Evolutionary conservation across 2,888 invertebrate genomes (phyloP).

Genomic region (Conchocele bisecta): DNA sequence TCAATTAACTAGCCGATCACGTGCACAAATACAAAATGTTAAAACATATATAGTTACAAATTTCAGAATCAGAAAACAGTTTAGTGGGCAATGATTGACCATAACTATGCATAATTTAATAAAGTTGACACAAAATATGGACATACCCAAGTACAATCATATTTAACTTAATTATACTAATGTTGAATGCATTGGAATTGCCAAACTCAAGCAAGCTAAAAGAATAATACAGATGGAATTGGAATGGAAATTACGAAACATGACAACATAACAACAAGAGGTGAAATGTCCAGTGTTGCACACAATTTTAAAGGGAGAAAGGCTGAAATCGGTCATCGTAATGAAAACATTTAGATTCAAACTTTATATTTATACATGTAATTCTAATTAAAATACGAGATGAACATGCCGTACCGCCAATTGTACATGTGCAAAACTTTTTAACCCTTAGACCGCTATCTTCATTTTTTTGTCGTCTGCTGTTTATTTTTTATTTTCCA

Average conservation of each 20-base stretch:
- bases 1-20: neutral
- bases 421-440: too few relatives aligned
- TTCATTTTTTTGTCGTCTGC: too few relatives aligned
- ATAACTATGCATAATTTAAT: neutral
- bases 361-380: neutral
- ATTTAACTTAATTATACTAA: neutral
- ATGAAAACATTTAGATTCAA: neutral
- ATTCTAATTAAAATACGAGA: neutral
- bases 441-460: too few relatives aligned
- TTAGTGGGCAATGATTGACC: neutral
- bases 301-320: neutral
- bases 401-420: too few relatives aligned
- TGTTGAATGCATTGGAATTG: neutral
- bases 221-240: neutral
- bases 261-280: neutral
- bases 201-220: neutral
- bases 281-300: neutral
- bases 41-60: neutral
- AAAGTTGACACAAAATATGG: neutral
- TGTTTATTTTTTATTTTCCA: too few relatives aligned
- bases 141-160: neutral
- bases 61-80: neutral
- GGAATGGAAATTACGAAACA: neutral
- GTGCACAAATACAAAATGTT: neutral
- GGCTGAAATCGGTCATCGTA: neutral